Percentiles rank a stretch among this genome's conserved stretches.
phyloP scores from a whole-genome alignment of 2,113 vertebrate genomes.

The Lipotes vexillifer region DNA sequence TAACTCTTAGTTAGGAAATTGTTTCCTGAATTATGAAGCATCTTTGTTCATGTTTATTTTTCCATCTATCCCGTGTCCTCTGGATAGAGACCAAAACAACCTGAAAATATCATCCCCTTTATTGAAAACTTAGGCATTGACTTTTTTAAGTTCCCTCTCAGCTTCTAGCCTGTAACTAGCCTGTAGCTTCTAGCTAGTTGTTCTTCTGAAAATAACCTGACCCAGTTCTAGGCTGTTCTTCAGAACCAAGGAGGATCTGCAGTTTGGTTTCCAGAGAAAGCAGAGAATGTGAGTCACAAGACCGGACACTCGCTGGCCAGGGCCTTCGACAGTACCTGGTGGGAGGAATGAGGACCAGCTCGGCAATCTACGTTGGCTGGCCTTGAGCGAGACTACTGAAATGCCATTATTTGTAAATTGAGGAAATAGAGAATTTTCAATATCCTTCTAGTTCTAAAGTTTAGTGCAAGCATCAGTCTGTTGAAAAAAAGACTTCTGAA shows the following conservation, averaged over 20 bases:
- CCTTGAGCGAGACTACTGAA: background rate
- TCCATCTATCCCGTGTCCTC: background rate
- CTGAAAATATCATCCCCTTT: background rate
- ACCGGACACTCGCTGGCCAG: background rate
- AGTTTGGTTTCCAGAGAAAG: background rate
- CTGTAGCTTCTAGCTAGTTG: background rate
- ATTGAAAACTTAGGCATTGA: background rate
- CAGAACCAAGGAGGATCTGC: background rate
- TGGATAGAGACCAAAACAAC: background rate
- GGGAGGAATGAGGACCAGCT: background rate
- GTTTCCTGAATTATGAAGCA: background rate
- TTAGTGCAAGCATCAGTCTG: background rate
- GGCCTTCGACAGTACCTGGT: background rate
- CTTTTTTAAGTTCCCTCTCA: background rate
- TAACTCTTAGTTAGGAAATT: background rate
- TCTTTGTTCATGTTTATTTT: background rate
- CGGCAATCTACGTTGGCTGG: background rate
- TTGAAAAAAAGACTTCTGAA: background rate
- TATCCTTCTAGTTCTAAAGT: background rate
- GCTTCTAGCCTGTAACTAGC: background rate
- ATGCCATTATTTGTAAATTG: background rate
- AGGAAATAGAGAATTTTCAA: background rate
- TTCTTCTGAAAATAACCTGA: slow-evolving; percentile 27
- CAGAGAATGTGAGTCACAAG: background rate
- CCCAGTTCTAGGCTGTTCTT: background rate